A percentile compares a stretch with the other conserved stretches of the same genome.
Evolutionary conservation across 2,113 vertebrate species (phyloP).

Genomic region (Bubo blakistoni): DNA sequence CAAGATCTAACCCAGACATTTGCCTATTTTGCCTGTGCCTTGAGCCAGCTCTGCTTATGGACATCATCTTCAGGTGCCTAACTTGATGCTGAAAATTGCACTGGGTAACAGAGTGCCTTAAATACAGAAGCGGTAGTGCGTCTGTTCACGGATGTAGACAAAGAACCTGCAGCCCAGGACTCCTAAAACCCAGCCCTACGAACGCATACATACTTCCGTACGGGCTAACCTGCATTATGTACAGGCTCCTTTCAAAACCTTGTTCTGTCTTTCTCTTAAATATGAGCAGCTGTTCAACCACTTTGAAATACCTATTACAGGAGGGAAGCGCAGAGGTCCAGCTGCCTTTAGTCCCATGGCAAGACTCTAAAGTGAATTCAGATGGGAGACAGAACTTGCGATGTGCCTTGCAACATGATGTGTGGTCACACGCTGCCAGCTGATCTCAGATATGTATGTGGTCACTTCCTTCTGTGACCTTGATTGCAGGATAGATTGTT

Average conservation of each 20-base stretch:
- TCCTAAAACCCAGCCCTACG: neutral
- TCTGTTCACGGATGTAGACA: neutral
- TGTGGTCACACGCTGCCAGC: neutral
- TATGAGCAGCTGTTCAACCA: neutral
- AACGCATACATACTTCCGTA: neutral
- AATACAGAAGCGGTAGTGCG: neutral
- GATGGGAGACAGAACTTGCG: neutral
- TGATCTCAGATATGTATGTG: rapidly evolving
- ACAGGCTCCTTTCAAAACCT: neutral
- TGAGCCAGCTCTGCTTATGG: neutral
- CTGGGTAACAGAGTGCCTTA: neutral
- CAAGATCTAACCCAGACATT: neutral
- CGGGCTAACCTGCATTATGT: neutral
- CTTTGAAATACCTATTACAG: neutral
- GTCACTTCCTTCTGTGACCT: neutral
- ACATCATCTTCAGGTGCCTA: neutral
- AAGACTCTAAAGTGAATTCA: neutral
- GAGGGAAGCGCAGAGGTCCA: neutral
- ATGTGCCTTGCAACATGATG: neutral
- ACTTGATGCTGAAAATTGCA: neutral
- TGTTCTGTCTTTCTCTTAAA: neutral
- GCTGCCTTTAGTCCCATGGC: no score
- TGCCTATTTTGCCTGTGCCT: neutral
- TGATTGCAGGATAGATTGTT: neutral
- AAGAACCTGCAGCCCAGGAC: neutral